Conservation (phyloP, 2,888 invertebrate species). For the Lasiommata megera region DNA sequence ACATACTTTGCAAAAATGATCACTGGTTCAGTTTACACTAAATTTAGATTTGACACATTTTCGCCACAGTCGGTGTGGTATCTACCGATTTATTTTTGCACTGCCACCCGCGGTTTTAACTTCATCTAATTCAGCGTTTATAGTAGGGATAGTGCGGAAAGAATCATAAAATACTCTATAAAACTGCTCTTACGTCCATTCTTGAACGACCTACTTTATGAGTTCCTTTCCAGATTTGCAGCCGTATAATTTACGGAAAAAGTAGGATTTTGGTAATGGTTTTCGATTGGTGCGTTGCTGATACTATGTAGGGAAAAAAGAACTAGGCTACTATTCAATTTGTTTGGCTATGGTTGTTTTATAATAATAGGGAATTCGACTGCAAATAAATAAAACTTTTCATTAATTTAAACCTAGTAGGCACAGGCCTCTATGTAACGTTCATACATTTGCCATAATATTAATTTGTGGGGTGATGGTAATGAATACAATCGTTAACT, state of each 20-base stretch:
- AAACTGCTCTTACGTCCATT: constrained; percentile 61
- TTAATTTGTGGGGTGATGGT: too few relatives aligned
- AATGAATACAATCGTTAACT: too few relatives aligned
- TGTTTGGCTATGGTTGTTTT: not conserved
- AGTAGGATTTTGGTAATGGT: constrained; percentile 10
- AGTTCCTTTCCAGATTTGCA: constrained; percentile 56
- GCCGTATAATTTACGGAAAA: constrained; percentile 30
- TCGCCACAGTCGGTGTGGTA: constrained; percentile 11
- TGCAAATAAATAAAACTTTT: too few relatives aligned
- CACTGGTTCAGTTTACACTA: too few relatives aligned
- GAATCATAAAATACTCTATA: constrained; percentile 69
- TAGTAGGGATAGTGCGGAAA: constrained; percentile 64
- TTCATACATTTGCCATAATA: too few relatives aligned
- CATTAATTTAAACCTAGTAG: too few relatives aligned
- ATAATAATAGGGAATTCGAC: too few relatives aligned
- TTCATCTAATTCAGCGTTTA: constrained; percentile 71
- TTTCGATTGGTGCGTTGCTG: constrained; percentile 5
- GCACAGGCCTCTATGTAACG: too few relatives aligned
- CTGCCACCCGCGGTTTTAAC: constrained; percentile 40
- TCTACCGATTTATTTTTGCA: constrained; percentile 27
- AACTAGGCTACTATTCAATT: not conserved
- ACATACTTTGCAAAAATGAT: too few relatives aligned
- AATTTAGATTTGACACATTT: not conserved
- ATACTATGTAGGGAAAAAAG: not conserved
- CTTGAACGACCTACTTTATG: constrained; percentile 56